A percentile compares a stretch with the other conserved stretches of the same genome.
phyloP scores from a whole-genome alignment of 2,797 vertebrate species.

The Mycteria americana region DNA sequence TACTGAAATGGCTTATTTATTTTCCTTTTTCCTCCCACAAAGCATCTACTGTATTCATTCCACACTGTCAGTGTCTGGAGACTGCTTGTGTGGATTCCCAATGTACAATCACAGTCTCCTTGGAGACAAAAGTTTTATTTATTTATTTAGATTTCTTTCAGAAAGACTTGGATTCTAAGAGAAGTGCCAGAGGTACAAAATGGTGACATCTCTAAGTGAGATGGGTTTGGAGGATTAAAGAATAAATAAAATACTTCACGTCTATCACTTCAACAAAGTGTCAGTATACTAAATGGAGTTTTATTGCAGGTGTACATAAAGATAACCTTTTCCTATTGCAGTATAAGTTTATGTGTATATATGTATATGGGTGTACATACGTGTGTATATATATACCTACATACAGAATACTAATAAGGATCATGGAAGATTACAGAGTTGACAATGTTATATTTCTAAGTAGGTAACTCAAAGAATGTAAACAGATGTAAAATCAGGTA shows the following conservation, averaged over 20 bases:
- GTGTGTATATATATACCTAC: accelerated
- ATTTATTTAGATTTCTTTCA: neutral
- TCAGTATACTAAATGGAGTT: neutral
- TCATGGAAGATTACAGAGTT: neutral
- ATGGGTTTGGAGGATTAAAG: neutral
- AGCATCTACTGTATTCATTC: neutral
- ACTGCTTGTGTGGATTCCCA: neutral
- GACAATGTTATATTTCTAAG: neutral
- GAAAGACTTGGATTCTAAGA: neutral
- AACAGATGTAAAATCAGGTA: neutral
- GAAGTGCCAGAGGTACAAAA: neutral
- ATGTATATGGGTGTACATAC: neutral
- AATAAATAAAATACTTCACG: neutral
- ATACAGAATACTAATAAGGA: neutral
- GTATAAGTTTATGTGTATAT: neutral
- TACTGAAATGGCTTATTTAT: neutral
- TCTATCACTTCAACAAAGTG: neutral
- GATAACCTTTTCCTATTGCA: neutral
- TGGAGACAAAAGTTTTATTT: conserved; percentile 15
- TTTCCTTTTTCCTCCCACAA: neutral
- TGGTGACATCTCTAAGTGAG: neutral
- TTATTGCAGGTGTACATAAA: neutral
- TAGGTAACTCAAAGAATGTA: neutral
- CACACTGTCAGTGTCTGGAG: neutral
- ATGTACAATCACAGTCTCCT: neutral